These are phyloP conservation scores for Leptopilina syphax DNA, from an alignment of 2,888 invertebrate species.

Conservation along the genomic window DNA sequence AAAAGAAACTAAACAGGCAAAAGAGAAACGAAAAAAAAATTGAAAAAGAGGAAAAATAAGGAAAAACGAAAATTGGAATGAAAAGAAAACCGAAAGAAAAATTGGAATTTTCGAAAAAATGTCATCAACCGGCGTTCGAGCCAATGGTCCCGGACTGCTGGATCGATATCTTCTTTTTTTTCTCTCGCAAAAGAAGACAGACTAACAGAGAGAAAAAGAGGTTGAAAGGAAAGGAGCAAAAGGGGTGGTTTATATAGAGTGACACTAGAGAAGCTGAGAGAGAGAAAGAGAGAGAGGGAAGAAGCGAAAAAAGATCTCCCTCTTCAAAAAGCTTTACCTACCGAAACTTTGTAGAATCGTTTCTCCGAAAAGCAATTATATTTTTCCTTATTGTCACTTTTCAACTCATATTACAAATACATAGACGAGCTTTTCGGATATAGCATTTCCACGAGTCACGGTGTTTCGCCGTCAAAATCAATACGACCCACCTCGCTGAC, in stretches of 20 bases:
- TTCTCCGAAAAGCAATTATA: not conserved
- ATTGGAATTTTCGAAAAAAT: too few species aligned
- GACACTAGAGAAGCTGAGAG: slow-evolving; percentile 21
- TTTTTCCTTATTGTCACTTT: slow-evolving; percentile 18
- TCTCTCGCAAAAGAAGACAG: slow-evolving; percentile 50
- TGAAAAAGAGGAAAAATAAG: too few species aligned
- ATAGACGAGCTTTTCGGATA: slow-evolving; percentile 16
- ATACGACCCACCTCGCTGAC: slow-evolving; percentile 63
- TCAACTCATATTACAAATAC: not conserved
- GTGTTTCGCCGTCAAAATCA: slow-evolving; percentile 63
- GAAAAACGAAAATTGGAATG: not conserved
- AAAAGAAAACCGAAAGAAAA: slow-evolving; percentile 2
- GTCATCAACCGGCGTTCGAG: slow-evolving; percentile 12
- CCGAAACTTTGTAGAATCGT: not conserved
- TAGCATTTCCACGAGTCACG: slow-evolving; percentile 45
- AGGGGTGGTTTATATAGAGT: slow-evolving; percentile 46
- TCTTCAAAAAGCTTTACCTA: slow-evolving; percentile 7
- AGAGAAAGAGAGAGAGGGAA: not conserved
- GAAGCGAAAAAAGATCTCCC: slow-evolving; percentile 1
- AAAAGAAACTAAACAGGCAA: too few species aligned
- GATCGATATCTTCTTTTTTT: slow-evolving; percentile 74
- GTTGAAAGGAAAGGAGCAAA: slow-evolving; percentile 47
- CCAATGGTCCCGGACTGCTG: slow-evolving; percentile 69
- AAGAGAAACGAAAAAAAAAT: too few species aligned
- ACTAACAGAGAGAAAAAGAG: slow-evolving; percentile 55